Base-by-base conservation (phyloP, 2,113 vertebrate species). In the Periophthalmodon schlosseri region DNA sequence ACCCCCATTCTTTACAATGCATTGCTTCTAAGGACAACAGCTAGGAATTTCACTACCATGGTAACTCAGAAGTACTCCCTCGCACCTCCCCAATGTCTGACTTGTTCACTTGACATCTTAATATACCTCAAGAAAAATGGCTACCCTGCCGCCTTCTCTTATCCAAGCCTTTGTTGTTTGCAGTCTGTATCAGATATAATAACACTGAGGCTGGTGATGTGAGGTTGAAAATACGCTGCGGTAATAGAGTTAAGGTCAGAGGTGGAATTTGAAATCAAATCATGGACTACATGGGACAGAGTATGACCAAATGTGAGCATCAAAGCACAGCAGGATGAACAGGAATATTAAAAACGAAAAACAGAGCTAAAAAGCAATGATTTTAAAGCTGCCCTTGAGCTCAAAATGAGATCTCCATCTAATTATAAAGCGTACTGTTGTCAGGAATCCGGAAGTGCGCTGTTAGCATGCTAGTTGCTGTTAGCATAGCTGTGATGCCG, bases 1-100 rank as follows among this genome's bases (percentile, higher is more conserved):
- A 28, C 36, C 36, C 78, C 81, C 84, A 89, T 92, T 94, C 84
- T 91, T 89, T 76, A 78, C 85, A 88, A 81, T 84, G 83, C 83
- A 44, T 73, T 52, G 74, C 86, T 85, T 90, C 79, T 76, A 82
- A 74, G 86, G 80, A 84, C 80, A 83, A 87, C 84, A 57, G 76
- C 2, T 68, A 78, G 89, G 90, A 87, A 93, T 91, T 88, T 79
- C 82, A 72, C 72, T 28, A 0, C 75, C 81, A 73, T 76, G 79
- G 49, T 70, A 47, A 80, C 76, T 72, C 58, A 49, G 65, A 79
- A 86, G 74, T 77, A 28, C 28, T 44, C 85, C 76, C 56, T 46
- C 2, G 46, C 56, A 47, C 68, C 76, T 61, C 52, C 1, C 56
- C 52, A 68, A 21, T 16, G 74, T 79, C 83, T 73, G 80, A 66